Percentiles rank a stretch among this genome's conserved stretches.
Conservation (phyloP, 2,888 invertebrate genomes). For the Mesoligia furuncula region DNA sequence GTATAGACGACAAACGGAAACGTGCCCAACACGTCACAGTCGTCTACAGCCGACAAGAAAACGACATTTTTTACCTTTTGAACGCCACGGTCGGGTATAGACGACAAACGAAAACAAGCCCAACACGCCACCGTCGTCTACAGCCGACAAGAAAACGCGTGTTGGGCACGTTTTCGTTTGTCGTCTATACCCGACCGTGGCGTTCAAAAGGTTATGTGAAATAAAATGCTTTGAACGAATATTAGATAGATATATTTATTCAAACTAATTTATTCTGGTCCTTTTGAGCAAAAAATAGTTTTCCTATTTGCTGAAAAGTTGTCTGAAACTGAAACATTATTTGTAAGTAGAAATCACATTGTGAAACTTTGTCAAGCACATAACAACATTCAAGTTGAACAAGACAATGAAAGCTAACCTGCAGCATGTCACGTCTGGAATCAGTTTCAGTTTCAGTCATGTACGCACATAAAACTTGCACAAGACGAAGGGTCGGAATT, state of each 20-base stretch:
- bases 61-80: too few species aligned
- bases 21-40: too few species aligned
- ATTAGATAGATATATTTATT: neutral
- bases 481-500: slow-evolving; percentile 80
- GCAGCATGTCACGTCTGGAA: slow-evolving; percentile 16
- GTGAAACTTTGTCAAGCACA: slow-evolving; percentile 6
- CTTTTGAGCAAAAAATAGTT: neutral
- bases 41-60: too few species aligned
- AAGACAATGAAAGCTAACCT: slow-evolving; percentile 2
- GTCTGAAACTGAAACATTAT: neutral
- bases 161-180: too few species aligned
- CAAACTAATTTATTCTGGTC: neutral
- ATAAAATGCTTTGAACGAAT: neutral
- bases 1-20: too few species aligned
- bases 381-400: neutral
- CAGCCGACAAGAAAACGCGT: too few species aligned
- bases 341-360: neutral
- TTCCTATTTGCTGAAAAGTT: neutral
- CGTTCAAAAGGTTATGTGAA: too few species aligned
- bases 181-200: too few species aligned
- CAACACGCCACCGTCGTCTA: too few species aligned
- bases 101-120: too few species aligned
- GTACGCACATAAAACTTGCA: slow-evolving; percentile 68
- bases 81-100: too few species aligned
- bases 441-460: slow-evolving; percentile 41